A percentile compares a stretch with the other conserved stretches of the same genome.
phyloP scores from a whole-genome alignment of 1,140 invertebrate genomes.

The Rhopalosiphum maidis region DNA sequence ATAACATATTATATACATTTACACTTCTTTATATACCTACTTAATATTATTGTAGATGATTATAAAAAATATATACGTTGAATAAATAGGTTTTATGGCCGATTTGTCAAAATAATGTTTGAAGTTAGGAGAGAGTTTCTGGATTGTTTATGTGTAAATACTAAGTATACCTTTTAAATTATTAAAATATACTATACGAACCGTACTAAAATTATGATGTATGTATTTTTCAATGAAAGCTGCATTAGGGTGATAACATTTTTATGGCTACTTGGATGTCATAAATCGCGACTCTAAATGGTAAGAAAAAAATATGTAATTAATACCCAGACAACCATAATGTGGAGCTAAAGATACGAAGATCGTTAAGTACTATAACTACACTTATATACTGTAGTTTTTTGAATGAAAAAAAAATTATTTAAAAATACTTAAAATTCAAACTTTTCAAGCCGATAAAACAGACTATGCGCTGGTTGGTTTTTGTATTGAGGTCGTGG shows the following conservation, averaged over 20 bases:
- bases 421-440: neutral
- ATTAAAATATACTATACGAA: neutral
- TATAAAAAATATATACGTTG: neutral
- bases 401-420: neutral
- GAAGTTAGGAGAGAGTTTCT: neutral
- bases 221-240: conserved; percentile 51
- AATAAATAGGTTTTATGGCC: conserved; percentile 32
- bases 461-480: neutral
- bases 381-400: neutral
- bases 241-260: conserved; percentile 48
- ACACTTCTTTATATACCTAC: neutral
- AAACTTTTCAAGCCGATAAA: conserved; percentile 8
- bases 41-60: neutral
- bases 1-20: neutral
- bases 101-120: conserved; percentile 49
- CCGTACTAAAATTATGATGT: conserved; percentile 22
- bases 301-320: conserved; percentile 38
- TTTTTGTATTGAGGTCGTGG: neutral
- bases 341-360: neutral
- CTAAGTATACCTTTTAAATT: conserved; percentile 31
- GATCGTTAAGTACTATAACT: neutral
- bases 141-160: conserved; percentile 29
- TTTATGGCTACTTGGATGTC: conserved; percentile 12
- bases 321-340: conserved; percentile 23
- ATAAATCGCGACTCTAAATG: conserved; percentile 37